A percentile compares a stretch with the other conserved stretches of the same genome.
phyloP scores from a whole-genome alignment of 2,113 vertebrate genomes.

The Furnarius figulus region DNA sequence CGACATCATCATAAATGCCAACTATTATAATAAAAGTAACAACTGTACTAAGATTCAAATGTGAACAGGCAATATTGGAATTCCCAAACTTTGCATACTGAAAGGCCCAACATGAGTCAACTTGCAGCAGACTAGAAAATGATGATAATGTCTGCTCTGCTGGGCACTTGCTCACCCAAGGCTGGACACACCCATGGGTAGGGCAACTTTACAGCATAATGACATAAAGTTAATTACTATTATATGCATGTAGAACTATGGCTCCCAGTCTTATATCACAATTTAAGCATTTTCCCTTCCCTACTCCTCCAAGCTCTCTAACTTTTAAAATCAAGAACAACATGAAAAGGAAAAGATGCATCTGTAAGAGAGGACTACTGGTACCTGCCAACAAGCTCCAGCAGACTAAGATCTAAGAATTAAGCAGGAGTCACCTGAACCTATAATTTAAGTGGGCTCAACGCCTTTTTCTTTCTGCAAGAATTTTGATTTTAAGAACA shows the following conservation, averaged over 20 bases:
- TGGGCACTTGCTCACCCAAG: not conserved
- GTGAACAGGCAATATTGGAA: not conserved
- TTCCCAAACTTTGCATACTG: not conserved
- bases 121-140: not conserved
- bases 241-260: not conserved
- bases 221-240: conserved; percentile 3
- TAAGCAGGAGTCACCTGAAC: not conserved
- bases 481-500: not conserved
- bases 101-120: not conserved
- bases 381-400: not conserved
- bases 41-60: not conserved
- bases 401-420: not conserved
- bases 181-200: conserved; percentile 40
- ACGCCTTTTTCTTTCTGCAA: not conserved
- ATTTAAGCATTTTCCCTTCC: not conserved
- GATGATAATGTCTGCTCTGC: not conserved
- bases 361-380: not conserved
- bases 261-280: not conserved
- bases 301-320: not conserved
- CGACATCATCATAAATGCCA: not conserved
- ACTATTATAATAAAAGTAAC: not conserved
- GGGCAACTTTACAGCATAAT: conserved; percentile 30
- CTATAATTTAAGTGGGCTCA: not conserved
- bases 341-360: not conserved
- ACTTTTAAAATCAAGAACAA: not conserved